Evolutionary conservation across 2,113 vertebrate species (phyloP).

Genomic region (Mastomys coucha): DNA sequence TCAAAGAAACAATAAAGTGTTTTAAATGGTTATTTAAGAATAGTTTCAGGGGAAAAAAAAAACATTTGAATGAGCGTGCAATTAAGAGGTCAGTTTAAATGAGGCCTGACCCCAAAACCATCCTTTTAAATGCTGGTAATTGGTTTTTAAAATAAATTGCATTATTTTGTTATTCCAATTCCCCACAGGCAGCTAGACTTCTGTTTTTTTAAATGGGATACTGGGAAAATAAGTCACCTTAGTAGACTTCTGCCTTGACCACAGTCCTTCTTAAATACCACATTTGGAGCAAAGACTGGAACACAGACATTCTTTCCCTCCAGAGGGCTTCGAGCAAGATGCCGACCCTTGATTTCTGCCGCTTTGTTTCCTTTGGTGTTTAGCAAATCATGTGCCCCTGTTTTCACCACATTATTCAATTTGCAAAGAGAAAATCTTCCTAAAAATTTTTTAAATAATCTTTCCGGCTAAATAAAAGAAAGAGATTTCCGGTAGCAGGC

Average conservation of each 20-base stretch:
- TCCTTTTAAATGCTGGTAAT: slow-evolving; percentile 76
- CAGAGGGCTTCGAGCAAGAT: slow-evolving; percentile 24
- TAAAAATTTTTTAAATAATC: neutral
- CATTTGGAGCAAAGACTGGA: slow-evolving; percentile 64
- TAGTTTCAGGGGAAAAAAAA: slow-evolving; percentile 50
- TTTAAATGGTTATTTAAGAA: slow-evolving; percentile 64
- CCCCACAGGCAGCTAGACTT: slow-evolving; percentile 66
- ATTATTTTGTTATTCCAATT: slow-evolving; percentile 78
- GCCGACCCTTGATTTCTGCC: slow-evolving; percentile 61
- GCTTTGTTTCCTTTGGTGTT: slow-evolving; percentile 47
- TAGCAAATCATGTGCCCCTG: neutral
- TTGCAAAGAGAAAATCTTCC: slow-evolving; percentile 37
- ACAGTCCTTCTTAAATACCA: slow-evolving; percentile 54
- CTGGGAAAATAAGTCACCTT: slow-evolving; percentile 62
- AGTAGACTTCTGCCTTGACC: slow-evolving; percentile 35
- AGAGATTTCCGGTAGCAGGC: neutral
- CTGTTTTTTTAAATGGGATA: slow-evolving; percentile 65
- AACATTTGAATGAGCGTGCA: slow-evolving; percentile 57
- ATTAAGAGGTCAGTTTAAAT: slow-evolving; percentile 74
- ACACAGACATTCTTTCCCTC: neutral
- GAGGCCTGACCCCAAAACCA: slow-evolving; percentile 64
- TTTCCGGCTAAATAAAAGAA: neutral
- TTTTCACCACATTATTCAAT: neutral
- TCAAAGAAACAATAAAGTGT: neutral
- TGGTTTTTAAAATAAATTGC: slow-evolving; percentile 75